Evolutionary conservation across 35 echinoderm and acorn worm species (phyloP).

Genomic region (Holothuria glaberrima): DNA sequence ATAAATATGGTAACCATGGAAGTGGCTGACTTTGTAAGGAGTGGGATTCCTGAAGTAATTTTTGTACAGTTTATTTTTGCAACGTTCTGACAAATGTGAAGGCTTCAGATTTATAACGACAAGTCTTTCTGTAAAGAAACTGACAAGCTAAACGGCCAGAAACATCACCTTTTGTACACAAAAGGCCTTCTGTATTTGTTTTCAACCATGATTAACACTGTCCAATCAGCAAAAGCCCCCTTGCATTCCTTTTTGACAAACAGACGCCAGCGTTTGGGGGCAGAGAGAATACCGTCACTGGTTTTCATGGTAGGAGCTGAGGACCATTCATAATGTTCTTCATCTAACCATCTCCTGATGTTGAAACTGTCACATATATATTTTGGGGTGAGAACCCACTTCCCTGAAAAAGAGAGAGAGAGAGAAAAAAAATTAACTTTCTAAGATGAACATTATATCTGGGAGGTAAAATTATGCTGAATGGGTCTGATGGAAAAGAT

Average conservation of each 20-base stretch:
- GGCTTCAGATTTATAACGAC: too few species aligned
- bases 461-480: too few species aligned
- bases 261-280: slow-evolving; percentile 76
- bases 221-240: slow-evolving; percentile 62
- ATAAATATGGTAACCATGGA: too few species aligned
- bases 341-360: slow-evolving; percentile 70
- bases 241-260: background rate
- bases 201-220: slow-evolving; percentile 47
- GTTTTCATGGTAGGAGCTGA: background rate
- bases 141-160: too few species aligned
- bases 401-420: slow-evolving; percentile 61
- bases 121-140: too few species aligned
- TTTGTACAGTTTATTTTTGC: too few species aligned
- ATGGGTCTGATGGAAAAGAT: too few species aligned
- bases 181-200: slow-evolving; percentile 62
- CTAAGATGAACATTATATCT: too few species aligned
- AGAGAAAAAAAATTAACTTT: too few species aligned
- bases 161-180: slow-evolving; percentile 88
- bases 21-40: too few species aligned
- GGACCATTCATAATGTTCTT: slow-evolving; percentile 78
- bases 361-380: slow-evolving; percentile 66
- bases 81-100: too few species aligned
- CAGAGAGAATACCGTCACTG: slow-evolving; percentile 8
- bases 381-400: slow-evolving; percentile 80
- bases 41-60: too few species aligned